A percentile compares a stretch with the other conserved stretches of the same genome.
Evolutionary conservation across 2,797 vertebrate species (phyloP).

Genomic region (Myotis vivesi): DNA sequence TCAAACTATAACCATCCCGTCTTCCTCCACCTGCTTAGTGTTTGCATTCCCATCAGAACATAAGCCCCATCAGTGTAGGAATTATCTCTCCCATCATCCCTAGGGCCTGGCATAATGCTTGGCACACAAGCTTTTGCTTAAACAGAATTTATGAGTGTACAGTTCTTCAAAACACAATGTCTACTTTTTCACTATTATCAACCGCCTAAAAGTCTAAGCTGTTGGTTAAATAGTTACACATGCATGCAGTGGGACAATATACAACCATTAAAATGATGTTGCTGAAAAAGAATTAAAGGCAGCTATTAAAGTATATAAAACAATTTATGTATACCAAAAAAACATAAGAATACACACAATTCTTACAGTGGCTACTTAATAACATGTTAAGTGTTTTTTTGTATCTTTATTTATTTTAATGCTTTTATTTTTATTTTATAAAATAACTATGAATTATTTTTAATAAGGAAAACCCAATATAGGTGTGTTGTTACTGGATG

Average conservation of each 20-base stretch:
- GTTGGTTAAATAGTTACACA: background rate
- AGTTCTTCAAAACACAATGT: background rate
- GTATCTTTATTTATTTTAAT: background rate
- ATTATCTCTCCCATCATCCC: background rate
- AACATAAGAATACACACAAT: background rate
- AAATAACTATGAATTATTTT: background rate
- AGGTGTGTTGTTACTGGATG: background rate
- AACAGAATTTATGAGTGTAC: background rate
- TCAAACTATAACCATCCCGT: background rate
- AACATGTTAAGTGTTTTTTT: background rate
- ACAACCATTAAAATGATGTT: background rate
- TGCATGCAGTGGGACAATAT: background rate
- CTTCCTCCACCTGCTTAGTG: background rate
- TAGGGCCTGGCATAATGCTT: background rate
- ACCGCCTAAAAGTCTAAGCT: background rate
- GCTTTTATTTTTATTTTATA: constrained; percentile 19
- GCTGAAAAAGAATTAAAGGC: background rate
- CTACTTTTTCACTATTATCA: background rate
- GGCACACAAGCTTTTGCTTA: background rate
- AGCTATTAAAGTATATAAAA: background rate
- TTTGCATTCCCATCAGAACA: background rate
- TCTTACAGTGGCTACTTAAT: background rate
- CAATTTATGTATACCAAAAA: background rate
- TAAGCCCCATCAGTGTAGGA: background rate
- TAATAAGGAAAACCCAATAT: background rate